Conservation (phyloP, 53 echinoderm and acorn worm genomes). For the Henricia sp. region DNA sequence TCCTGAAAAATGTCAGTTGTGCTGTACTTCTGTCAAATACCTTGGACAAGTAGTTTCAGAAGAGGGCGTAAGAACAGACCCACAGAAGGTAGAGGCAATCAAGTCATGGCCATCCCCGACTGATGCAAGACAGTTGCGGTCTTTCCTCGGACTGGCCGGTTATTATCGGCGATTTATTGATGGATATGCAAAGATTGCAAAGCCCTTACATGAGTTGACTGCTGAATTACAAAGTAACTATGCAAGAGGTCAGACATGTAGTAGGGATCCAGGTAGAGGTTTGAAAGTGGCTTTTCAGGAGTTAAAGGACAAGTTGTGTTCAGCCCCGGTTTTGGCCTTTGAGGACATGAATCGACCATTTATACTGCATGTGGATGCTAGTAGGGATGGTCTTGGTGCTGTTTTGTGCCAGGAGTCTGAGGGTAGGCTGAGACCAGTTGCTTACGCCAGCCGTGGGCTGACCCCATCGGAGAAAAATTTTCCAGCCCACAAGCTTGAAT, state of each 20-base stretch:
- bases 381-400: slow-evolving; percentile 65
- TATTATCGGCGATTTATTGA: slow-evolving; percentile 61
- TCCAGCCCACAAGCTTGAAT: slow-evolving; percentile 71
- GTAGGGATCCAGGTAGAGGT: neutral
- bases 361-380: slow-evolving; percentile 70
- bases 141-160: slow-evolving; percentile 61
- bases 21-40: slow-evolving; percentile 60
- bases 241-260: too few species aligned
- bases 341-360: slow-evolving; percentile 63
- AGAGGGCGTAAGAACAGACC: slow-evolving; percentile 59
- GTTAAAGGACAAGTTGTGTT: slow-evolving; percentile 27
- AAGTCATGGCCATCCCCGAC: slow-evolving; percentile 52
- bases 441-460: slow-evolving; percentile 73
- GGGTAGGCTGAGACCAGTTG: slow-evolving; percentile 59
- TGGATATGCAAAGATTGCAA: slow-evolving; percentile 29
- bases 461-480: slow-evolving; percentile 57
- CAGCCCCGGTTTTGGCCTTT: slow-evolving; percentile 68
- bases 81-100: slow-evolving; percentile 46
- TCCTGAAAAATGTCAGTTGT: slow-evolving; percentile 70
- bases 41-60: slow-evolving; percentile 54
- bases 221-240: neutral
- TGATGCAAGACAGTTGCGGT: slow-evolving; percentile 24
- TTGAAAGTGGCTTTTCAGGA: slow-evolving; percentile 57
- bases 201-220: slow-evolving; percentile 41
- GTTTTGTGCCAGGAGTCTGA: slow-evolving; percentile 66